These are phyloP conservation scores for Charina bottae DNA, from an alignment of 2,113 vertebrate species.

Conservation along the genomic window DNA sequence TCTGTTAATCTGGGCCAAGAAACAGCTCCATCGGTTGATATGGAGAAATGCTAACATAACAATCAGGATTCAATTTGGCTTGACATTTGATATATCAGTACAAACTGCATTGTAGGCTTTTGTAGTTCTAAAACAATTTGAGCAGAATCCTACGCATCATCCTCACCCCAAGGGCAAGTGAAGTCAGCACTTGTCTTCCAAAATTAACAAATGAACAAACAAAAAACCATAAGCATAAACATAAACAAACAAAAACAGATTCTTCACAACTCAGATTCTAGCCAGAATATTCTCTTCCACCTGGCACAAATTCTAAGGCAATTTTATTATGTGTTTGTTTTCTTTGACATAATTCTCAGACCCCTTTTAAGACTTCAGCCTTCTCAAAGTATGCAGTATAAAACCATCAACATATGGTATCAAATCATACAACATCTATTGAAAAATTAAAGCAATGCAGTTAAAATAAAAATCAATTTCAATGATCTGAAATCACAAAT, in stretches of 20 bases:
- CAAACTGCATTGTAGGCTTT: neutral
- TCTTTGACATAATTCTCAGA: neutral
- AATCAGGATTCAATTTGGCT: neutral
- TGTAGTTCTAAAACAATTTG: neutral
- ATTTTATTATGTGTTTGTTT: neutral
- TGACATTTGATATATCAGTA: neutral
- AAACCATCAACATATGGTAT: neutral
- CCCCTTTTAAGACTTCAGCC: neutral
- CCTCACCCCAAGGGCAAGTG: neutral
- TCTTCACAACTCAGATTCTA: neutral
- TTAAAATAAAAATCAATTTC: neutral
- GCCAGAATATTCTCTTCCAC: neutral
- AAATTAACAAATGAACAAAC: neutral
- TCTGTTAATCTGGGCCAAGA: neutral
- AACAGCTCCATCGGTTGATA: neutral
- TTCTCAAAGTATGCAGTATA: neutral
- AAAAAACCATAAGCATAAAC: neutral
- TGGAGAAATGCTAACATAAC: neutral
- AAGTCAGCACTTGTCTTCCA: neutral
- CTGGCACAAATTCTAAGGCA: neutral
- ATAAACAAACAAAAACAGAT: neutral
- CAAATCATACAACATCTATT: neutral
- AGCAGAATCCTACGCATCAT: neutral
- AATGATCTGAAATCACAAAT: neutral
- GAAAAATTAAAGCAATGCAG: neutral